Base-by-base conservation (phyloP, 2,797 vertebrate species). In the Otolemur crassicaudatus region DNA sequence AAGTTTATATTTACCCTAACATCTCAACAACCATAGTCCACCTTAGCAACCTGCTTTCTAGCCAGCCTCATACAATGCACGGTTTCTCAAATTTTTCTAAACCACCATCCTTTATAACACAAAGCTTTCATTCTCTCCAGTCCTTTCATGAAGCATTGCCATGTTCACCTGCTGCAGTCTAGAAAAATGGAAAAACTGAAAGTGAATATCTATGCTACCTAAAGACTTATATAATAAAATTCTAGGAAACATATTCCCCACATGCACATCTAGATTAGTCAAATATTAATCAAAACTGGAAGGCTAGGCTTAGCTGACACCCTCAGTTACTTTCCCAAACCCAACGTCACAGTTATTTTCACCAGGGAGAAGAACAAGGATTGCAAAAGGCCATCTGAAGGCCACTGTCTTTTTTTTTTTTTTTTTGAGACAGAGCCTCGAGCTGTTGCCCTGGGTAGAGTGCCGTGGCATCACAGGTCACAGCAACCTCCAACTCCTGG, bases 251-350 rank as follows among this genome's bases (percentile, higher is more conserved):
- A 84, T 16, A 31, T 82, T 69, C 49, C 81, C 75, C 70, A 53
- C 67, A 25, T 46, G 49, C 34, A 11, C 49, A 49, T 87, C 46
- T 87, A 67, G 25, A 60, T 46, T 13, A 95, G 49, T 86, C 92
- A 94, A 72, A 67, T 80, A 83, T 91, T 89, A 91, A 96, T 92
- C 58, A 95, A 92, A 97, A 93, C 81, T 84, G 34, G 80, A 60
- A 81, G 49, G 61, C n/a, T 82, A 87, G 43, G 46, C 83, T 91
- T 82, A 94, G 80, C 70, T n/a, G 94, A 94, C n/a, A 92, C 77
- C 37, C 67, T 81, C 70, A 93, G 73, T 75, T 67, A 94, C 22
- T 34, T 53, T 88, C 83, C 92, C 88, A 85, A 96, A 95, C 84
- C 89, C 87, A 93, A 94, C 12, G 2, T 53, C 14, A 46, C 56